phyloP scores from a whole-genome alignment of 35 echinoderm and acorn worm genomes.

The Heliocidaris tuberculata region DNA sequence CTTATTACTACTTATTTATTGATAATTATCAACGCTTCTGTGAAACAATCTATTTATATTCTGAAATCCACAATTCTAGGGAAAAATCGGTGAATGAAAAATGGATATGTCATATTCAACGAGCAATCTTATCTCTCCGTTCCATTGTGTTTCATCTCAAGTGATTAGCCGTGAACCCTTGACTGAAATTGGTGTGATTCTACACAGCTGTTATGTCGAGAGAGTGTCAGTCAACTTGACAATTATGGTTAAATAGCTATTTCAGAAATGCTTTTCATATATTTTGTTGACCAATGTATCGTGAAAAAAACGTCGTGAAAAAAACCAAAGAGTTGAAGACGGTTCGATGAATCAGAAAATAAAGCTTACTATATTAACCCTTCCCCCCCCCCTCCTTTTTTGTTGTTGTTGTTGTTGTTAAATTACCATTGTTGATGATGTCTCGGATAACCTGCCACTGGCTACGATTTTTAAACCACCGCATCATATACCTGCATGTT shows the following conservation, averaged over 20 bases:
- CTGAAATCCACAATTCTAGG: background rate
- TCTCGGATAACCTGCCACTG: no score
- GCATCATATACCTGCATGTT: no score
- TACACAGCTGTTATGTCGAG: background rate
- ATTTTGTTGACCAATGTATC: no score
- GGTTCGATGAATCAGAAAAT: background rate
- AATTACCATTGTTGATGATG: no score
- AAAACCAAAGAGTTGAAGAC: background rate
- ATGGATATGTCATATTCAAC: background rate
- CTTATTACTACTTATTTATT: background rate
- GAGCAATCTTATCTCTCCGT: background rate
- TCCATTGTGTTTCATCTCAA: background rate
- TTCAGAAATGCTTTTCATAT: background rate
- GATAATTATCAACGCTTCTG: no score
- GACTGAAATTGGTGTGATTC: background rate
- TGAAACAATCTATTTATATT: background rate
- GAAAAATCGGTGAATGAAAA: background rate
- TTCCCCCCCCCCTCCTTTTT: no score
- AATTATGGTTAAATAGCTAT: background rate
- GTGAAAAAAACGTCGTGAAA: no score
- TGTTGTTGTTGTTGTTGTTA: no score
- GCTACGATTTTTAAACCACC: no score
- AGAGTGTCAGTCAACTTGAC: background rate
- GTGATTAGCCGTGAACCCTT: background rate
- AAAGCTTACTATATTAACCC: no score